Evolutionary conservation across 2,797 vertebrate genomes (phyloP).

Genomic region (Sebastes kiyomatsui): DNA sequence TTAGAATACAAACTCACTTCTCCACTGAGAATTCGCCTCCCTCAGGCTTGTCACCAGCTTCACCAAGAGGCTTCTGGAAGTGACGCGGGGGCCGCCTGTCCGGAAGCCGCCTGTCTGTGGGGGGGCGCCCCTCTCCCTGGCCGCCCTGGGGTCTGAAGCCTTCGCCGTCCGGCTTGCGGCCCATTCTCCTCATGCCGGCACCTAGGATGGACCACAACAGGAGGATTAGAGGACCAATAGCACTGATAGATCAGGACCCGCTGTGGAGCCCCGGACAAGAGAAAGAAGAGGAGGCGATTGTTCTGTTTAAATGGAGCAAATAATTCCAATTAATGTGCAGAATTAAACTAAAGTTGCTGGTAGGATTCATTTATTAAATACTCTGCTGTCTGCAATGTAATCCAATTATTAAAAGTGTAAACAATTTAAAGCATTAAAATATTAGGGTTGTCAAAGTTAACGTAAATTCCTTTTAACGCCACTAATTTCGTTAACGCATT

Average conservation of each 20-base stretch:
- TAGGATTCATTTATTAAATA: background rate
- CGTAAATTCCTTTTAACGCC: too few relatives aligned
- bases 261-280: constrained; percentile 15
- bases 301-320: constrained; percentile 56
- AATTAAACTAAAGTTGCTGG: background rate
- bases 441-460: background rate
- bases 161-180: constrained; percentile 92
- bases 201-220: constrained; percentile 74
- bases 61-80: constrained; percentile 87
- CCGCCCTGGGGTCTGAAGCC: constrained; percentile 77
- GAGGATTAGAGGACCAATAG: constrained; percentile 40
- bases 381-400: background rate
- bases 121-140: constrained; percentile 92
- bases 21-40: constrained; percentile 96
- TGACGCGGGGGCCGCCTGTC: constrained; percentile 94
- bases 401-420: background rate
- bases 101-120: constrained; percentile 88
- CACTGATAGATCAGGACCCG: constrained; percentile 15
- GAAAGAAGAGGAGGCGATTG: constrained; percentile 22
- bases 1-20: constrained; percentile 83
- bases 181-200: constrained; percentile 90
- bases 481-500: too few relatives aligned
- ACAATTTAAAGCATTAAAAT: background rate
- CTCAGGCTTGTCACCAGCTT: constrained; percentile 92
- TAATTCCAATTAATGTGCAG: constrained; percentile 26